Base-by-base conservation (phyloP, 2,797 vertebrate genomes). In the Labeo calbasu region DNA sequence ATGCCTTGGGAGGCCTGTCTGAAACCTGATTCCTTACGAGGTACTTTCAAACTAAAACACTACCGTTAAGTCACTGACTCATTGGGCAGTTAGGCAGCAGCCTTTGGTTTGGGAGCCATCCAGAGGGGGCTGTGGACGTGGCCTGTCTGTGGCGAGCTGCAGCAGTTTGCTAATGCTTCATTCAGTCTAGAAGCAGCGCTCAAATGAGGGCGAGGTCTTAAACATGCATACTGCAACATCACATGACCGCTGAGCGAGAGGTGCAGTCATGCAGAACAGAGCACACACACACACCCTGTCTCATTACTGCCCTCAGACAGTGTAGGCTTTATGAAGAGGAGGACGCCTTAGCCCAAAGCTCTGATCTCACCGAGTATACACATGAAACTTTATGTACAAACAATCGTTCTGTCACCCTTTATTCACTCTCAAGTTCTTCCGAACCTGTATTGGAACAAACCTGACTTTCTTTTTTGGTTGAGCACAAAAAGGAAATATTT, bases 181-280 rank as follows among this genome's bases (percentile, higher is more conserved):
- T 73, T 61, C 13, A 15, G 36, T 76, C 25, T 21, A n/a, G 25
- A 32, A 7, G 14, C 50, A 40, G 12, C 15, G 4, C 21, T 57
- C 8, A 32, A 61, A 63, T 50, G 57, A 80, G 69, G 81, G 61
- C 2, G 77, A 82, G 65, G 77, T 81, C 78, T 83, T 77, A 57
- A 76, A 76, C 32, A 76, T 46, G 70, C 65, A 50, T 72, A 68
- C 59, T 69, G 57, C 69, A 70, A 65, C 28, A 86, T 88, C 87
- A 88, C 84, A 86, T 84, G 87, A 86, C 80, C 66, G 11, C 8
- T 53, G 50, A 75, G 61, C 21, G 17, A 82, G 69, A 73, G 28
- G 8, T 68, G 61, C 40, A 83, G 50, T 72, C 72, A 83, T 21
- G 75, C 68, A 77, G 63, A 80, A 59, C 59, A 78, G 57, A 53